Conservation (phyloP, 2,113 vertebrate genomes). For the Dryoscopus gambensis region DNA sequence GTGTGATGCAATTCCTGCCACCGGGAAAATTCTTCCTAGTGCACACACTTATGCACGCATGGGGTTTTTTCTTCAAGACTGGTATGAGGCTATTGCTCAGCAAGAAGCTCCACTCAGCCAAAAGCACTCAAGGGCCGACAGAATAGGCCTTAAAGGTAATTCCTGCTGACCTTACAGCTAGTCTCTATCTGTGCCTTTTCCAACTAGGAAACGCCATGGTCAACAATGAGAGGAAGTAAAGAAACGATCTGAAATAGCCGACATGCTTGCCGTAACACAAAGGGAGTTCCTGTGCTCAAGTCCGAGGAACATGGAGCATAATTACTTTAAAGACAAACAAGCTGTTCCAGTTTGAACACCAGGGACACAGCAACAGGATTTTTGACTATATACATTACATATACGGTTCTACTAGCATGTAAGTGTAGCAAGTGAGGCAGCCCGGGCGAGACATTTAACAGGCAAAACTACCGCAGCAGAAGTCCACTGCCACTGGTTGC, state of each 20-base stretch:
- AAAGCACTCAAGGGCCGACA: not conserved
- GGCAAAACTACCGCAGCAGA: not conserved
- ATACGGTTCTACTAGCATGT: fast-evolving
- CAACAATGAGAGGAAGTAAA: not conserved
- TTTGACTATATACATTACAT: not conserved
- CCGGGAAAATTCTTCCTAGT: not conserved
- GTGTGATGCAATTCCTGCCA: not conserved
- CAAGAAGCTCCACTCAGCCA: not conserved
- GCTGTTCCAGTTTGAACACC: not conserved
- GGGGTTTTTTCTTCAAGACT: not conserved
- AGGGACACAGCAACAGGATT: not conserved
- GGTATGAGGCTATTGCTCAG: not conserved
- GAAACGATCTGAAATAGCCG: not conserved
- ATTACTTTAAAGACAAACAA: not conserved
- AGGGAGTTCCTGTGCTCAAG: not conserved
- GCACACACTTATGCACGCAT: not conserved
- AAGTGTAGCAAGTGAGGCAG: fast-evolving
- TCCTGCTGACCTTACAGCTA: not conserved
- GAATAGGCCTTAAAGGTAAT: not conserved
- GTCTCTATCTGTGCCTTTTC: not conserved
- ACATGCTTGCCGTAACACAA: fast-evolving
- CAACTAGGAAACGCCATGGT: not conserved
- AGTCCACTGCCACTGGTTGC: not conserved
- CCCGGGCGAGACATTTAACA: not conserved
- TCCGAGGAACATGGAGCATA: not conserved